Evolutionary conservation across 2,888 invertebrate genomes (phyloP), one percentile per base, ranked within the genome.

Genomic region (Barypeithes pellucidus): DNA sequence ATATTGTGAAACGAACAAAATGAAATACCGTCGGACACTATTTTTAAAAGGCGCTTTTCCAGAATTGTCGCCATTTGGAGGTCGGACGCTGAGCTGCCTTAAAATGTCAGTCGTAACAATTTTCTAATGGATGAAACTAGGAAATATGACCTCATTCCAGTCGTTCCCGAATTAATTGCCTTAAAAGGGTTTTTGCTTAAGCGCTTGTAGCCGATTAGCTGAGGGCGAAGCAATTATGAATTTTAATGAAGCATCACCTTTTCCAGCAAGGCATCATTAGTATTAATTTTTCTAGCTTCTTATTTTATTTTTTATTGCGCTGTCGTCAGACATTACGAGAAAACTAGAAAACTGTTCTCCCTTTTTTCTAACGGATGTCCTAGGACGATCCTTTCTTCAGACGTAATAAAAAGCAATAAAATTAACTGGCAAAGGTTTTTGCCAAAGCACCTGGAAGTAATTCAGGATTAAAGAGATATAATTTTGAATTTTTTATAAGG

Each of bases 121-220:
- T 47, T 47, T 47, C 47, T 22, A 16, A 20, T 47, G 16, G 47
- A 47, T 11, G 11, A 2, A 47, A 47, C 47, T 11, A 47, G 47
- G 8, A 47, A 20, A 20, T 16, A 47, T 47, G 5, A 8, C 47
- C 18, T 16, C 4, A 5, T 45, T 45, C 45, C 45, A 45, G 45
- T 16, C 47, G 16, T 47, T 47, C 47, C 47, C 52, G 52, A 52
- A 29, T 52, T 18, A 52, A 29, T 52, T 52, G 22, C 1, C 29
- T 29, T 22, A 52, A 52, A 29, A 52, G 11, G 33, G 16, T 57
- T 33, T 29, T 52, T 29, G 29, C 54, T 18, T 11, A 57, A 57
- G 16, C 54, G 33, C 33, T 11, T 57, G 11, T 29, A 9, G 11
- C 33, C 0, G 33, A 57, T 16, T 29, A 57, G 54, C 2, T 3